Evolutionary conservation across 2,797 vertebrate species (phyloP).

Genomic region (Varecia variegata): DNA sequence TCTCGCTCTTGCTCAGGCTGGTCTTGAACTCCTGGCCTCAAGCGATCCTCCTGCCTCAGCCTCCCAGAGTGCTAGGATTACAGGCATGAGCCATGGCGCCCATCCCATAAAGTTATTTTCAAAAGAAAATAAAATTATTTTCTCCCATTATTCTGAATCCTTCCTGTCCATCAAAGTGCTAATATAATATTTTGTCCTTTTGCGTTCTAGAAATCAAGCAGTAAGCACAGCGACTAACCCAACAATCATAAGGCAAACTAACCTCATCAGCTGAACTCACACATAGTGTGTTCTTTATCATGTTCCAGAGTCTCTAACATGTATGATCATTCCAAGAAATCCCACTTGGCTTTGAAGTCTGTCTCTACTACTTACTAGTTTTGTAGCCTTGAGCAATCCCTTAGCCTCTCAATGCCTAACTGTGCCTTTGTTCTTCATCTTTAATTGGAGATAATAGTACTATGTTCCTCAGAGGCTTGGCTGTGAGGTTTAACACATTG

Average conservation of each 20-base stretch:
- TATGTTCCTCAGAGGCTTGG: not conserved
- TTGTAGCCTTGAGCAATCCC: not conserved
- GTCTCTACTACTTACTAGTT: not conserved
- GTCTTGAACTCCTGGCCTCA: no score
- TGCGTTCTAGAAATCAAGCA: not conserved
- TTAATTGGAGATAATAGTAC: not conserved
- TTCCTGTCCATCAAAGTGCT: not conserved
- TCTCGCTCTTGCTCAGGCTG: no score
- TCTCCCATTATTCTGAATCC: conserved; percentile 8
- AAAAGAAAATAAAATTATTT: conserved; percentile 22
- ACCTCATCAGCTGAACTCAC: not conserved
- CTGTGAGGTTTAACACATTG: not conserved
- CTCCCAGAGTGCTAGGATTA: no score
- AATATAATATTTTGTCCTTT: not conserved
- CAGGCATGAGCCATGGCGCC: no score
- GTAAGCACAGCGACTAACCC: not conserved
- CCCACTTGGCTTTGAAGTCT: not conserved
- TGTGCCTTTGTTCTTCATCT: not conserved
- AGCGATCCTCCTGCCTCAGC: no score
- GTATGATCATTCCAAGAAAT: not conserved
- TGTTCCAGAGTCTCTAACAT: no score
- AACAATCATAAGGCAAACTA: not conserved
- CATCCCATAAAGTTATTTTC: not conserved
- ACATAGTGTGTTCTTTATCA: not conserved
- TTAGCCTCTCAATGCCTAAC: not conserved